phyloP scores from a whole-genome alignment of 23 tunicate genomes.

The Styela plicata region DNA sequence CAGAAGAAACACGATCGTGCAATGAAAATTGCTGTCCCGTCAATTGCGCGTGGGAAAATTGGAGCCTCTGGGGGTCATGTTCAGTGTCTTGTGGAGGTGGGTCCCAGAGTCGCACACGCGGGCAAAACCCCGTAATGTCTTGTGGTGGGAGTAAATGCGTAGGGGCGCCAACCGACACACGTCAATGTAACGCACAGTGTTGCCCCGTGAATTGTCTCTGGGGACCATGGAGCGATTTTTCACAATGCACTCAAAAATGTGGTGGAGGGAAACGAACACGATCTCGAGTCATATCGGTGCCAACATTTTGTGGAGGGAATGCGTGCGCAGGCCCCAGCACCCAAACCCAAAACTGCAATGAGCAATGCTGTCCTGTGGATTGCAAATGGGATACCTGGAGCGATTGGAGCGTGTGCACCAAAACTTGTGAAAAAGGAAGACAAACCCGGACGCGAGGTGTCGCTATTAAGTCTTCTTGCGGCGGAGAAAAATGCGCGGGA shows the following conservation, averaged over 20 bases:
- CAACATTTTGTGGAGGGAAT: constrained; percentile 28
- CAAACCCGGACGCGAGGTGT: constrained; percentile 19
- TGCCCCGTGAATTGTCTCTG: constrained; percentile 49
- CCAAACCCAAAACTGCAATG: constrained; percentile 27
- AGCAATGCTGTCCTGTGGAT: constrained; percentile 48
- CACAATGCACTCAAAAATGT: constrained; percentile 22
- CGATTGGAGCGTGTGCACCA: constrained; percentile 24
- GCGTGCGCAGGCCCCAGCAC: constrained; percentile 22
- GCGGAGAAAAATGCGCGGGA: constrained; percentile 35
- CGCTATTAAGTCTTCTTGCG: constrained; percentile 17
- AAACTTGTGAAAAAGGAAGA: constrained; percentile 33
- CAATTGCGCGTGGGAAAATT: constrained; percentile 29
- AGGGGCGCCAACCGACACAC: constrained; percentile 10
- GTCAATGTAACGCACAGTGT: constrained; percentile 22
- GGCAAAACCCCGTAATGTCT: constrained; percentile 36
- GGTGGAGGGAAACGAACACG: constrained; percentile 39
- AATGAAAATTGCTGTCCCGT: constrained; percentile 41
- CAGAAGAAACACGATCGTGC: constrained; percentile 25
- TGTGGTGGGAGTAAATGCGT: constrained; percentile 26
- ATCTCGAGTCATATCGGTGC: neutral
- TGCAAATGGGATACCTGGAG: constrained; percentile 49
- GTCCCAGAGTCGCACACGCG: constrained; percentile 18
- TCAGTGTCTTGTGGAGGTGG: constrained; percentile 50
- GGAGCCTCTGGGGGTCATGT: constrained; percentile 35
- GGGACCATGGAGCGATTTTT: constrained; percentile 34